Base-by-base conservation (phyloP, 92 coral and sea anemone species). In the Ricordea florida region DNA sequence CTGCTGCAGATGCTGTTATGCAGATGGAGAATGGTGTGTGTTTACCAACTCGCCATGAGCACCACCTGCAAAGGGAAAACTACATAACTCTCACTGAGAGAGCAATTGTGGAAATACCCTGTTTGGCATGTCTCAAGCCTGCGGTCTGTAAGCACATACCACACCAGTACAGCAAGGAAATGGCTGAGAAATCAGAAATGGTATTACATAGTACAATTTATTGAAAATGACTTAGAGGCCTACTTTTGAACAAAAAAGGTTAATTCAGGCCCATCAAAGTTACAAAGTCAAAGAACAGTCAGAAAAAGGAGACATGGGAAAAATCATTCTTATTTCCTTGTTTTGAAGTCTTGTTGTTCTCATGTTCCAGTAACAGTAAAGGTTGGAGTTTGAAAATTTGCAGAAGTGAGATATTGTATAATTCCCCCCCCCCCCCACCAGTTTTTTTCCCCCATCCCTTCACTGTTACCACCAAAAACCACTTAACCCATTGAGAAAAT, bases 21-120 rank as follows among this genome's bases (percentile, higher is more conserved):
- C 56, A 53, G 26, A 35, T 85, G 53, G 90, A 72, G 32, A 85
- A 85, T 79, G 90, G 86, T 32, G 6, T 27, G 66, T 85, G 79
- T 18, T 29, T 79, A 29, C 86, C 90, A 7, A 78, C 5, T 61
- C 46, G 64, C 23, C 48, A 58, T 57, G 80, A 84, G 34, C 85
- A 69, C 32, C 79, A 57, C 26, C 74, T 77, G 5, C 89, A 84
- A 9, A 78, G 85, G 46, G 80, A 77, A 51, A 84, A 84, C 52
- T 85, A 62, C 72, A 56, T 55, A 3, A 61, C 51, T 2, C 78
- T 85, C 5, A 67, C 72, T 24, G 69, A 57, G 38, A 53, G 74
- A 56, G 66, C 72, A 1, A 42, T 79, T 79, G 76, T 64, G 13
- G 79, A 85, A 49, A 62, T 85, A 30, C 67, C 74, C 23, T 71